Conservation (phyloP, 1,140 invertebrate species). For the Temnothorax nylanderi region DNA sequence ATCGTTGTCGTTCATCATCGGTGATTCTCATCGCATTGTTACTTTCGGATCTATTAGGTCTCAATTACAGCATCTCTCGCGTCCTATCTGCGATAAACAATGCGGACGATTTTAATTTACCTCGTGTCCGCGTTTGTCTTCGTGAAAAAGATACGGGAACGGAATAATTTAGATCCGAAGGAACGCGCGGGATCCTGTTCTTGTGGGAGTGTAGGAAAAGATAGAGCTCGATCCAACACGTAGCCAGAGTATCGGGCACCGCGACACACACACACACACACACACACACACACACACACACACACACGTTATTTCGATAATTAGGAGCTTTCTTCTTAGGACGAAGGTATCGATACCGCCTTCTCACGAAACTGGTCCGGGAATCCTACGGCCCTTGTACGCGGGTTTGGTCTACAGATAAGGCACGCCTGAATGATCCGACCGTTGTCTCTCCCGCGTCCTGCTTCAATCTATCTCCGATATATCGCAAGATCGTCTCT, state of each 20-base stretch:
- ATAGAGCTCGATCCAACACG: conserved; percentile 70
- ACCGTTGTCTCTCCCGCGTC: not conserved
- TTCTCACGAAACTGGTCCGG: conserved; percentile 74
- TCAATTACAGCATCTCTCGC: conserved; percentile 17
- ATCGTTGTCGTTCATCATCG: not conserved
- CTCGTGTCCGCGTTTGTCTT: conserved; percentile 18
- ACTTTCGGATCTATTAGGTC: not conserved
- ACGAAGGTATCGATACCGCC: conserved; percentile 71
- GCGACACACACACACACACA: conserved; percentile 61
- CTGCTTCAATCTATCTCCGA: conserved; percentile 55
- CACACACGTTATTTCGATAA: conserved; percentile 78
- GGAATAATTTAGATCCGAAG: conserved; percentile 27
- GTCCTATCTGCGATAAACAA: not conserved
- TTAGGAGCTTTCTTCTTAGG: conserved; percentile 75
- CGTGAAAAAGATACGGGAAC: not conserved
- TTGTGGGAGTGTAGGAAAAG: conserved; percentile 65
- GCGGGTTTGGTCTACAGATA: conserved; percentile 66
- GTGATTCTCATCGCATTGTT: not conserved
- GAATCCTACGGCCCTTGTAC: conserved; percentile 73
- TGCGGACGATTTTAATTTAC: not conserved
- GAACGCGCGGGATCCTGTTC: conserved; percentile 13
- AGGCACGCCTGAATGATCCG: conserved; percentile 63
- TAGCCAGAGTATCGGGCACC: conserved; percentile 72
- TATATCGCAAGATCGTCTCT: not conserved
- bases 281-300: no score